A percentile compares a stretch with the other conserved stretches of the same genome.
phyloP scores from a whole-genome alignment of 2,113 vertebrate species.

The Chaetura pelagica region DNA sequence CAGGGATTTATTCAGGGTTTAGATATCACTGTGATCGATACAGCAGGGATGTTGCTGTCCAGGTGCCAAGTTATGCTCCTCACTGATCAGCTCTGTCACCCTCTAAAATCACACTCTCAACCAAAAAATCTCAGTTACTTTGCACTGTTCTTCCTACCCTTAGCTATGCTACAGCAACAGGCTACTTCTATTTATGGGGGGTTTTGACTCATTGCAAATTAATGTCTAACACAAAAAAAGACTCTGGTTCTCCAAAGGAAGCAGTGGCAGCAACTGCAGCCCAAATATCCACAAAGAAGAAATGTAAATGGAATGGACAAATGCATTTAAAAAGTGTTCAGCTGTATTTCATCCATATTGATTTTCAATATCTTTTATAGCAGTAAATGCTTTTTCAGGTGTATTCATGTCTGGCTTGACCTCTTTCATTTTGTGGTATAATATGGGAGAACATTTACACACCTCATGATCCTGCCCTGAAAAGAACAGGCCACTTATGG shows the following conservation, averaged over 20 bases:
- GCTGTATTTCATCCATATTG: not conserved
- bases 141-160: not conserved
- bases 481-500: fast-evolving
- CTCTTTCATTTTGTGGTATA: not conserved
- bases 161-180: not conserved
- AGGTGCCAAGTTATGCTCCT: not conserved
- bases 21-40: not conserved
- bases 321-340: not conserved
- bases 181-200: not conserved
- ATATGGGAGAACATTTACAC: not conserved
- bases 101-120: not conserved
- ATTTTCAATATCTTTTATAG: not conserved
- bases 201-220: not conserved
- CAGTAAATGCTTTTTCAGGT: not conserved
- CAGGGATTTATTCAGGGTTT: not conserved
- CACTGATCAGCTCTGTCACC: not conserved
- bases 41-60: not conserved
- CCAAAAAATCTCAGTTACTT: not conserved
- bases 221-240: not conserved
- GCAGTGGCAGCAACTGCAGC: not conserved
- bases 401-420: not conserved
- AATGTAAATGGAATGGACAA: not conserved
- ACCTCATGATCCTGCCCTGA: not conserved
- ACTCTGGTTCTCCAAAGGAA: not conserved
- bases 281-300: not conserved